Evolutionary conservation across 2,113 vertebrate genomes (phyloP), one percentile per base, ranked within the genome.

Genomic region (Holacanthus passer): DNA sequence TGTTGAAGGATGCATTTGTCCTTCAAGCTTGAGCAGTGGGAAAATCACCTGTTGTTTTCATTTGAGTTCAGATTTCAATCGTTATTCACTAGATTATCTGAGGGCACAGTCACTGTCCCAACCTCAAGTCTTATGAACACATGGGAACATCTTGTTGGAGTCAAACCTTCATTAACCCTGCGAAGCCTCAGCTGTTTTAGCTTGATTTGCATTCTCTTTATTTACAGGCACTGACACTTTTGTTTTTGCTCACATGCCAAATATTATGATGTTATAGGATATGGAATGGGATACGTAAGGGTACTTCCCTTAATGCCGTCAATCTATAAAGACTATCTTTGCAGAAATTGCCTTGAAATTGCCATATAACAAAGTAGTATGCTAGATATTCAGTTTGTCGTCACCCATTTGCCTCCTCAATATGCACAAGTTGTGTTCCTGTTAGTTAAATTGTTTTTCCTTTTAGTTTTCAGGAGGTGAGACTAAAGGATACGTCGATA

Each of bases 31-130:
- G 14, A 60, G 50, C 12, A 7, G 48, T 4, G 32, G 60, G 24
- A 62, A 45, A 32, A 1, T 79, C 77, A 79, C 68, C 50, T 81
- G 83, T 75, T 47, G 45, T 41, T 53, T 63, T 35, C 0, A 4
- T 53, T 17, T 76, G 29, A 60, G 11, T 17, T 83, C 68, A 50
- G 24, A 52, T 69, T 77, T 62, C 66, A 62, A 60, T 69, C 19
- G 22, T 17, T 10, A 64, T 59, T 62, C 27, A 52, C 17, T 0
- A 22, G 55, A 82, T 45, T 31, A 22, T 60, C 24, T 27, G 9
- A 43, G 13, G 12, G 6, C 5, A 39, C 39, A 13, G 32, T 59
- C 16, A 37, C 60, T 43, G n/a, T 8, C 53, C 7, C 17, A 43
- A 17, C 22, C 17, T 17, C 27, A 32, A n/a, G 43, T 56, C 32